Base-by-base conservation (phyloP, 2,797 vertebrate genomes). In the Chelon auratus region DNA sequence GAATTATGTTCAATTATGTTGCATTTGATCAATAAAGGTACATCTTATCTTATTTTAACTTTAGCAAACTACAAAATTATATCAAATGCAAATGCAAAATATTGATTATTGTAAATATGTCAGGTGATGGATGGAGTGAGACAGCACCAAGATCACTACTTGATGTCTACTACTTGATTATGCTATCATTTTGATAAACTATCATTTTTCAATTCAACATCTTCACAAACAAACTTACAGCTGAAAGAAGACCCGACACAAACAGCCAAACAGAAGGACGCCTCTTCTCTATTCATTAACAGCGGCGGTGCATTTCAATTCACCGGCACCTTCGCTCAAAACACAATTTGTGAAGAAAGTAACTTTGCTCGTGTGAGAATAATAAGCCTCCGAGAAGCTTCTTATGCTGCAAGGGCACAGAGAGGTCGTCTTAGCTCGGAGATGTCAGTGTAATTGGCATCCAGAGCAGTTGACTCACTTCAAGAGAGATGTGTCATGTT, bases 391-490 rank as follows among this genome's bases (percentile, higher is more conserved):
- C 0, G 22, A 63, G 37, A 72, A 1, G 64, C 42, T 67, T 78
- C 30, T 55, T 20, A 30, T 53, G 58, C 22, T 63, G 53, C 1
- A 33, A 75, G 58, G 62, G 68, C 73, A 75, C 15, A 1, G 15
- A 51, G 54, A 60, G 73, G 79, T 78, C 73, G 62, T 30, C n/a
- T 17, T 14, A 68, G 67, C 77, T 71, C 62, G 1, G 10, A 86
- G 60, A 78, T 70, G 62, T 82, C 70, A 62, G 65, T 24, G 50
- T 89, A 82, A 86, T 85, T 83, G 78, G 67, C 75, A 81, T 74
- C 69, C 68, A 77, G 64, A 87, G 66, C 43, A 66, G 77, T 20
- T 84, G 61, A 82, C 71, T 87, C 63, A 69, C 58, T 71, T 64
- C 60, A 75, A 81, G 61, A 70, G 73, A 59, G 68, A 68, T 7